These are phyloP conservation scores for Ceriagrion tenellum DNA, from an alignment of 2,888 invertebrate genomes.

Conservation along the genomic window DNA sequence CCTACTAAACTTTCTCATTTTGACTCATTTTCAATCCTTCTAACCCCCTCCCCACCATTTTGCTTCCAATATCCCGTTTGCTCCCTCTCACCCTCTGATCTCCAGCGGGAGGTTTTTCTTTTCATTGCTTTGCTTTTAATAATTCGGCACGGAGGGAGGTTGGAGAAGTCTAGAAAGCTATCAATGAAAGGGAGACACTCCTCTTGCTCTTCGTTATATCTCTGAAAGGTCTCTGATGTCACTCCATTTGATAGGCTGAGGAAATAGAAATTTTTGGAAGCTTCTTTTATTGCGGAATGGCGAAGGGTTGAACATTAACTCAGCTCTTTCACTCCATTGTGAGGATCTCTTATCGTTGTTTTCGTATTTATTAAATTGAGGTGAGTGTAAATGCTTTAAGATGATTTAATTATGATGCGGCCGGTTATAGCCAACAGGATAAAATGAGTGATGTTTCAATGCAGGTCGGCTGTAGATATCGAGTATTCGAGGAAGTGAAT, in stretches of 20 bases:
- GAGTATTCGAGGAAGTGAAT: too few species aligned
- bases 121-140: not conserved
- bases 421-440: too few species aligned
- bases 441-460: too few species aligned
- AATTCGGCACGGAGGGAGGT: not conserved
- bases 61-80: not conserved
- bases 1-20: not conserved
- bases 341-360: not conserved
- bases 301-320: not conserved
- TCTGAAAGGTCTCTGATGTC: not conserved
- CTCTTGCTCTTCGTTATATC: not conserved
- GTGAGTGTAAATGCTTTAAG: too few species aligned
- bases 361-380: not conserved
- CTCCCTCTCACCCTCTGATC: not conserved
- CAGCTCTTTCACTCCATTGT: not conserved
- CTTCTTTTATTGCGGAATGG: not conserved
- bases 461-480: too few species aligned
- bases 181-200: not conserved
- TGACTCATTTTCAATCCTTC: not conserved
- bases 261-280: not conserved
- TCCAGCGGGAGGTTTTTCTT: not conserved
- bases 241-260: not conserved
- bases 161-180: not conserved
- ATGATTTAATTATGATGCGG: too few species aligned
- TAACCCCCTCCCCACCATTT: not conserved